Percentiles rank a stretch among this genome's conserved stretches.
Conservation (phyloP, 2,113 vertebrate species). For the Rhadina sibilatrix region DNA sequence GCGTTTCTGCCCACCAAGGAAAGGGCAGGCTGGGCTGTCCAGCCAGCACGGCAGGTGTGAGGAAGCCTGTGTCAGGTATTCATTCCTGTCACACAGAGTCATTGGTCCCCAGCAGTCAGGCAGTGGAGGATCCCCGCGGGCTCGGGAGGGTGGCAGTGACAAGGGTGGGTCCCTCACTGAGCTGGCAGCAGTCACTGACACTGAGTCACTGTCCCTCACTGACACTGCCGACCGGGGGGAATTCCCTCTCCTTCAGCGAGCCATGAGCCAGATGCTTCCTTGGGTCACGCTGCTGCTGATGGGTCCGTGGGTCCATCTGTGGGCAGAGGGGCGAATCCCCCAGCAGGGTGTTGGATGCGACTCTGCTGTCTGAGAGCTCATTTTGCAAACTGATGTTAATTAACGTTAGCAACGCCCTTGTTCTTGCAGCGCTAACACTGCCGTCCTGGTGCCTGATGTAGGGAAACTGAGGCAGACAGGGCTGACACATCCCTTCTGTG, state of each 20-base stretch:
- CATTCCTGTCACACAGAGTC: neutral
- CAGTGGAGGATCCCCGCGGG: neutral
- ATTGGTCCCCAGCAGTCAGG: neutral
- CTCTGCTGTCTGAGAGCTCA: neutral
- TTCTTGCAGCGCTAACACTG: accelerated
- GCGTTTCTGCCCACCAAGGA: neutral
- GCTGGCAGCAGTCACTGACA: neutral
- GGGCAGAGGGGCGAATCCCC: accelerated
- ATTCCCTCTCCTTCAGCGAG: neutral
- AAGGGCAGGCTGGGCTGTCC: neutral
- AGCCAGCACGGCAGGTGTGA: neutral
- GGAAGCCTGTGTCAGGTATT: neutral
- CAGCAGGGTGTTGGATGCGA: accelerated
- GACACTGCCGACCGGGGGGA: accelerated
- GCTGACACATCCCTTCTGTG: accelerated
- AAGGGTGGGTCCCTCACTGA: neutral
- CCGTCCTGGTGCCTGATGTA: accelerated
- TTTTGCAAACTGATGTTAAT: neutral
- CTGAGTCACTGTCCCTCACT: no score
- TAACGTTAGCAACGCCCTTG: neutral
- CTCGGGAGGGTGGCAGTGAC: neutral
- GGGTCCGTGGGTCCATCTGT: accelerated
- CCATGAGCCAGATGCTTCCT: accelerated
- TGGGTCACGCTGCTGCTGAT: accelerated
- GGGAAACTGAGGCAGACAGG: neutral